Evolutionary conservation across 2,888 invertebrate genomes (phyloP).

Genomic region (Xylota segnis): DNA sequence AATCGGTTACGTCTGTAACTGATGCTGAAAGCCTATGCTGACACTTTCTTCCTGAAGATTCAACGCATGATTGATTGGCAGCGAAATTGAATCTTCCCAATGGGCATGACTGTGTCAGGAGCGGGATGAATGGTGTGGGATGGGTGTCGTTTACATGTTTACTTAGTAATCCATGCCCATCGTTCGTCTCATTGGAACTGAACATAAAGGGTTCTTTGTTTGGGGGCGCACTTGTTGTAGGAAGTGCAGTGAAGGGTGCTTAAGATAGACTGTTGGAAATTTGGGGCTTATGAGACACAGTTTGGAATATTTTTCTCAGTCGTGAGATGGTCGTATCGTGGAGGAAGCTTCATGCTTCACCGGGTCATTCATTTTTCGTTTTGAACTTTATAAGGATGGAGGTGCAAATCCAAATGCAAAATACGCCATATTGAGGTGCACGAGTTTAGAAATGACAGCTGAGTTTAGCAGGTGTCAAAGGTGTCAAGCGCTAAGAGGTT

Average conservation of each 20-base stretch:
- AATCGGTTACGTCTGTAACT: conserved; percentile 53
- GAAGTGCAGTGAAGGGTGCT: conserved; percentile 28
- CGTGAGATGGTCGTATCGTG: too few species aligned
- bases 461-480: too few species aligned
- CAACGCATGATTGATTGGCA: conserved; percentile 75
- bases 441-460: too few species aligned
- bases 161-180: conserved; percentile 61
- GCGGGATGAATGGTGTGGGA: conserved; percentile 24
- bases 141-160: conserved; percentile 68
- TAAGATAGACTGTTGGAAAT: not conserved
- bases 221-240: conserved; percentile 49
- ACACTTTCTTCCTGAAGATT: conserved; percentile 74
- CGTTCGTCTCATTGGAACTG: conserved; percentile 14
- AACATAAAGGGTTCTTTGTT: conserved; percentile 53
- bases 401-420: too few species aligned
- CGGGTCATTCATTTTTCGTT: too few species aligned
- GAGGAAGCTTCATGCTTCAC: too few species aligned
- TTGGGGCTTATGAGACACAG: not conserved
- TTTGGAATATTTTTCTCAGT: too few species aligned
- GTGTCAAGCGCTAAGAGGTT: too few species aligned
- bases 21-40: conserved; percentile 71
- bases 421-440: too few species aligned
- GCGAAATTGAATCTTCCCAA: conserved; percentile 70
- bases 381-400: too few species aligned
- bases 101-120: conserved; percentile 45